Conservation (phyloP, 2,888 invertebrate genomes). For the Saturnia japonica region DNA sequence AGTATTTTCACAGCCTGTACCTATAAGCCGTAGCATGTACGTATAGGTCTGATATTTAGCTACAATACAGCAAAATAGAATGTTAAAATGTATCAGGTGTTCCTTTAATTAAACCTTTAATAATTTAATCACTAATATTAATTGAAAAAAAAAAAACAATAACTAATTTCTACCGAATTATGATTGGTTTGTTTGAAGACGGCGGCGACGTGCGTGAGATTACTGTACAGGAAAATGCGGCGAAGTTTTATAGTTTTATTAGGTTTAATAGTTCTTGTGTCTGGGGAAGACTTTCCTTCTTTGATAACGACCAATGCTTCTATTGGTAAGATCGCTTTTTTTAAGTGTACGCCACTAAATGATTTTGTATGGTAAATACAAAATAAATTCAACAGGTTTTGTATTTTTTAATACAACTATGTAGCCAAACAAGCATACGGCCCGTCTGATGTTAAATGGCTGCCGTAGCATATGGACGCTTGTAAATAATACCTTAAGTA, state of each 20-base stretch:
- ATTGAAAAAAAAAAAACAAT: slow-evolving; percentile 25
- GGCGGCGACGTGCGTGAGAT: slow-evolving; percentile 31
- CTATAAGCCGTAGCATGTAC: slow-evolving; percentile 9
- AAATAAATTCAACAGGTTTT: too few relatives aligned
- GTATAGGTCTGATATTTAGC: background rate
- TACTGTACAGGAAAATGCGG: slow-evolving; percentile 53
- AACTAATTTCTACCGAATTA: slow-evolving; percentile 50
- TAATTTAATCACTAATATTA: slow-evolving; percentile 34
- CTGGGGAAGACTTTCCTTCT: slow-evolving; percentile 86
- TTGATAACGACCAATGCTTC: slow-evolving; percentile 88
- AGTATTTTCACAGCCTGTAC: slow-evolving; percentile 22
- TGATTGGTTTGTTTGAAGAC: slow-evolving; percentile 49
- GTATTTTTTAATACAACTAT: too few relatives aligned
- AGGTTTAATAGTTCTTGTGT: slow-evolving; percentile 42
- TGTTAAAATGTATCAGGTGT: slow-evolving; percentile 61
- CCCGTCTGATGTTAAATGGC: too few relatives aligned
- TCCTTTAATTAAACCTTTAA: slow-evolving; percentile 50
- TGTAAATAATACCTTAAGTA: too few relatives aligned
- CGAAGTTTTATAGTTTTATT: slow-evolving; percentile 47
- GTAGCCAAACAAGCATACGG: too few relatives aligned
- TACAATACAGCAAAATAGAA: slow-evolving; percentile 36
- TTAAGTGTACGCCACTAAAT: background rate
- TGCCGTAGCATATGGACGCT: too few relatives aligned
- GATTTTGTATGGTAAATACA: too few relatives aligned
- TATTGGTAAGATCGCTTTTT: slow-evolving; percentile 79